phyloP scores from a whole-genome alignment of 2,113 vertebrate species.

The Isichthys henryi region DNA sequence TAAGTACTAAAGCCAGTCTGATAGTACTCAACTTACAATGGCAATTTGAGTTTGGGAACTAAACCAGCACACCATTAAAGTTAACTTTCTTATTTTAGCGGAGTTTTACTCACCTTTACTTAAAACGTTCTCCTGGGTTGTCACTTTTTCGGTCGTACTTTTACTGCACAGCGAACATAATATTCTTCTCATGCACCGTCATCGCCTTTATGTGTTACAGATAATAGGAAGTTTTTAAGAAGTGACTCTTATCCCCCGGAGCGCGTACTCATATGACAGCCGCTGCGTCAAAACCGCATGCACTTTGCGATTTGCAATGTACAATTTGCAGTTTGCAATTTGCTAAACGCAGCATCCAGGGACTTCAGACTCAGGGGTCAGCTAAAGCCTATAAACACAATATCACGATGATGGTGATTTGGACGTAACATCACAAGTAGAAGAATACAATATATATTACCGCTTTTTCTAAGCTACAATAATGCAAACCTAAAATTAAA shows the following conservation, averaged over 20 bases:
- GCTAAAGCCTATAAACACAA: neutral
- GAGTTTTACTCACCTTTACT: neutral
- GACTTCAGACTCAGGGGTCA: neutral
- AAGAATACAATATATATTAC: neutral
- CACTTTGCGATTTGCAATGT: neutral
- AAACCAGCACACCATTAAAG: neutral
- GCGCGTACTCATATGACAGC: neutral
- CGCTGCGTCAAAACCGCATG: neutral
- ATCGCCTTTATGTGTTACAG: neutral
- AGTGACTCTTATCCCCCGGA: neutral
- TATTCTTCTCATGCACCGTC: neutral
- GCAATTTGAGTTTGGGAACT: neutral
- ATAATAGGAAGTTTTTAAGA: neutral
- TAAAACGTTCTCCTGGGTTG: neutral
- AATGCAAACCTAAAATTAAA: neutral
- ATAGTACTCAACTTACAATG: neutral
- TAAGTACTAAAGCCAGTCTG: neutral
- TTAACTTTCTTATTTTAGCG: neutral
- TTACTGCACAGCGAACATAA: neutral
- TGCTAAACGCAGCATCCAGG: neutral
- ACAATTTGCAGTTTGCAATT: neutral
- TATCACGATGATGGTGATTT: neutral
- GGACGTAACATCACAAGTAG: neutral
- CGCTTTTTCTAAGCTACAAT: neutral
- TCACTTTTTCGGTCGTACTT: neutral